A percentile compares a stretch with the other conserved stretches of the same genome.
Evolutionary conservation across 2,797 vertebrate genomes (phyloP).

Genomic region (Micrastur ruficollis): DNA sequence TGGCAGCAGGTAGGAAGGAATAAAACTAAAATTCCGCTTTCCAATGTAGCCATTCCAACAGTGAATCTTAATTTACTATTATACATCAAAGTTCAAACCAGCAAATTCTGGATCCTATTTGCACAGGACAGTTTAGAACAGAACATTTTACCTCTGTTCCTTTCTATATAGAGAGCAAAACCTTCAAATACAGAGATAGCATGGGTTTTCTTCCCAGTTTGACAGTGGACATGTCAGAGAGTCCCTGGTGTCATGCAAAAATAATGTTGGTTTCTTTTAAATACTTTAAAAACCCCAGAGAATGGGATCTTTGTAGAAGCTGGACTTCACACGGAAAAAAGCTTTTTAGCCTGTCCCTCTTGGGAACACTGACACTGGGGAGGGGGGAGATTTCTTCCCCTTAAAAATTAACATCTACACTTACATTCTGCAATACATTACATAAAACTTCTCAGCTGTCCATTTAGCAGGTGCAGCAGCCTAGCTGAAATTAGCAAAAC

Average conservation of each 20-base stretch:
- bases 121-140: not conserved
- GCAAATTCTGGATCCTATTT: not conserved
- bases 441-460: not conserved
- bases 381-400: too few species aligned
- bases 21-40: not conserved
- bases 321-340: not conserved
- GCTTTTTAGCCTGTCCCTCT: not conserved
- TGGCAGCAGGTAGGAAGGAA: not conserved
- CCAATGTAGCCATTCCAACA: not conserved
- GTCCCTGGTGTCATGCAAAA: not conserved
- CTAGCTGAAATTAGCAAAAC: not conserved
- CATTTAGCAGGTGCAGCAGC: not conserved
- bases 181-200: not conserved
- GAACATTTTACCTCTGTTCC: not conserved
- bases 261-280: fast-evolving
- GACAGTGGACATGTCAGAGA: not conserved
- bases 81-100: not conserved
- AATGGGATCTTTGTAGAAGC: not conserved
- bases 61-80: not conserved
- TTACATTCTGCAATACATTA: not conserved
- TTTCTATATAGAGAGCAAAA: not conserved
- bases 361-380: not conserved
- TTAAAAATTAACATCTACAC: not conserved
- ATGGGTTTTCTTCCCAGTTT: not conserved
- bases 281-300: fast-evolving